Conservation (phyloP, 1,140 invertebrate genomes). For the Onthophagus taurus region DNA sequence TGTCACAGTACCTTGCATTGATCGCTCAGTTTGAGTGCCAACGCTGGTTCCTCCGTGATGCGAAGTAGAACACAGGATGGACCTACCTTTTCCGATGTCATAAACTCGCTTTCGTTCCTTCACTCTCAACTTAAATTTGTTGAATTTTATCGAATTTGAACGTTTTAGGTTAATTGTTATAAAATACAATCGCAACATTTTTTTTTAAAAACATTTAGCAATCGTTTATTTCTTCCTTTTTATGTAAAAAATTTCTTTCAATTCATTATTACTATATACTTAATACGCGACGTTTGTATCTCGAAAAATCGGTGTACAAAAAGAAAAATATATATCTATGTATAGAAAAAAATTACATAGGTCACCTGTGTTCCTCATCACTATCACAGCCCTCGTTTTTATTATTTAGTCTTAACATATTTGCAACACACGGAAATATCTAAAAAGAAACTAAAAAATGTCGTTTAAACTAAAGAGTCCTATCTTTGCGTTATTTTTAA, state of each 20-base stretch:
- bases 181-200: constrained; percentile 2
- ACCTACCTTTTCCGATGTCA: constrained; percentile 27
- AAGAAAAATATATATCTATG: constrained; percentile 8
- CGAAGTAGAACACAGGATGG: constrained; percentile 36
- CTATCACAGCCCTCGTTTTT: constrained; percentile 27
- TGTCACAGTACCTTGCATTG: constrained; percentile 50
- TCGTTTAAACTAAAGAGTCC: background rate
- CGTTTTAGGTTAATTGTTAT: too few relatives aligned
- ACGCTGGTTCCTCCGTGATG: constrained; percentile 40
- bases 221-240: constrained; percentile 14
- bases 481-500: background rate
- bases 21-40: constrained; percentile 50
- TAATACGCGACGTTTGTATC: background rate
- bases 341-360: constrained; percentile 1
- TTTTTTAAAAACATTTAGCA: constrained; percentile 9
- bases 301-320: too few relatives aligned
- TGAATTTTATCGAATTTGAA: background rate
- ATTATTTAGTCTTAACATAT: constrained; percentile 12
- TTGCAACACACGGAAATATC: constrained; percentile 13
- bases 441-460: constrained; percentile 6
- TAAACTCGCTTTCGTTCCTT: background rate
- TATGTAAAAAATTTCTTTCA: too few relatives aligned
- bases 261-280: constrained; percentile 6
- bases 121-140: background rate
- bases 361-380: constrained; percentile 33